These are phyloP conservation scores for Oceanodroma tethys DNA, from an alignment of 2,113 vertebrate species.

Conservation along the genomic window DNA sequence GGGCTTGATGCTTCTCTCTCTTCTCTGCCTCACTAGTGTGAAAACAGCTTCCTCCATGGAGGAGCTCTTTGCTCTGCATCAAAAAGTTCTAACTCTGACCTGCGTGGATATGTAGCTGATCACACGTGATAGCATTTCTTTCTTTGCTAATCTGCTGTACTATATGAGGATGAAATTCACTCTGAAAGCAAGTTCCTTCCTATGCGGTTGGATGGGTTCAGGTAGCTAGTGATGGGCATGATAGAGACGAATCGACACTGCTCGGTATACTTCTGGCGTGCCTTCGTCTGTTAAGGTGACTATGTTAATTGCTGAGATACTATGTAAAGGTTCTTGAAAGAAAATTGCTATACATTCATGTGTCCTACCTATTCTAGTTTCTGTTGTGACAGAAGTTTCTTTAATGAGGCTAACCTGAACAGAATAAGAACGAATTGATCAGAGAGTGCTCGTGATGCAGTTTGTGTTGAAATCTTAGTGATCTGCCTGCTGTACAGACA, in stretches of 20 bases:
- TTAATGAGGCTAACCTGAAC: constrained; percentile 79
- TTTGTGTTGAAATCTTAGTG: background rate
- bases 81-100: background rate
- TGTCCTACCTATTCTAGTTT: constrained; percentile 67
- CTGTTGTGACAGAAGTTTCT: constrained; percentile 46
- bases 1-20: background rate
- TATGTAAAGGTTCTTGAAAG: background rate
- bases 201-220: background rate
- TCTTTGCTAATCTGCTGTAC: background rate
- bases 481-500: background rate
- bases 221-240: background rate
- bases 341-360: background rate
- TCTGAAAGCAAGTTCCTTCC: background rate
- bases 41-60: background rate
- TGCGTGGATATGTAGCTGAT: background rate
- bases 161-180: background rate
- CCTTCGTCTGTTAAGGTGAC: background rate
- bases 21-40: background rate
- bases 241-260: fast-evolving
- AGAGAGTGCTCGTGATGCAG: background rate
- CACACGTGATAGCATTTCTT: background rate
- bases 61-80: background rate
- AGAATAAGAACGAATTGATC: background rate
- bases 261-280: background rate
- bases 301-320: background rate